Conservation (phyloP, 2,888 invertebrate species). For the Isotomurus palustris region DNA sequence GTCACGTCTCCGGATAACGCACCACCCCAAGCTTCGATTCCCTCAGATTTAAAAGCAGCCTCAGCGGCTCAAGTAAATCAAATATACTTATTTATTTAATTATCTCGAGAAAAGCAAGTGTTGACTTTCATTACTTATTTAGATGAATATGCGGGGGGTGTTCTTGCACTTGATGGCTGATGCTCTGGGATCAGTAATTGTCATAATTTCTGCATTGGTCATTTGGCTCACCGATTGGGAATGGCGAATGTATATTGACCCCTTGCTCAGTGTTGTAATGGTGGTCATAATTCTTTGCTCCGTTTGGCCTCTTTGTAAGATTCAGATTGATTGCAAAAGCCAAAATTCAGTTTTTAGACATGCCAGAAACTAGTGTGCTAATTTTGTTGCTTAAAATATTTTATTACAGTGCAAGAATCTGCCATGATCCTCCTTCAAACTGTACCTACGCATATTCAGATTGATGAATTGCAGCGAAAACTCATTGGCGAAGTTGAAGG, state of each 20-base stretch:
- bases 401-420: slow-evolving; percentile 69
- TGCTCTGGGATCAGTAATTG: slow-evolving; percentile 90
- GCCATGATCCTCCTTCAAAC: slow-evolving; percentile 93
- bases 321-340: too few species aligned
- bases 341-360: neutral
- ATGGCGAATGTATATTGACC: slow-evolving; percentile 79
- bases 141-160: slow-evolving; percentile 99
- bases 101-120: neutral
- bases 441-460: slow-evolving; percentile 96
- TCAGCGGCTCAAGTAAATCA: slow-evolving; percentile 36
- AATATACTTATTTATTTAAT: slow-evolving; percentile 50
- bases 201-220: slow-evolving; percentile 74
- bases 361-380: neutral
- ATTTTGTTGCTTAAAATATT: neutral
- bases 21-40: slow-evolving; percentile 48
- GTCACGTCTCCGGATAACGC: slow-evolving; percentile 56
- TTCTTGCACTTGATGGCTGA: slow-evolving; percentile 96
- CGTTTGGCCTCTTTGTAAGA: slow-evolving; percentile 75
- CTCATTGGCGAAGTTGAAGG: slow-evolving; percentile 86
- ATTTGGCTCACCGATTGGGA: slow-evolving; percentile 71
- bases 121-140: slow-evolving; percentile 49
- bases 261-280: slow-evolving; percentile 82
- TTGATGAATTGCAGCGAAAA: slow-evolving; percentile 83
- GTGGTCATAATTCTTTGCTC: slow-evolving; percentile 80
- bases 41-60: slow-evolving; percentile 8